Conservation (phyloP, 1,140 invertebrate species). For the Hormaphis cornu region DNA sequence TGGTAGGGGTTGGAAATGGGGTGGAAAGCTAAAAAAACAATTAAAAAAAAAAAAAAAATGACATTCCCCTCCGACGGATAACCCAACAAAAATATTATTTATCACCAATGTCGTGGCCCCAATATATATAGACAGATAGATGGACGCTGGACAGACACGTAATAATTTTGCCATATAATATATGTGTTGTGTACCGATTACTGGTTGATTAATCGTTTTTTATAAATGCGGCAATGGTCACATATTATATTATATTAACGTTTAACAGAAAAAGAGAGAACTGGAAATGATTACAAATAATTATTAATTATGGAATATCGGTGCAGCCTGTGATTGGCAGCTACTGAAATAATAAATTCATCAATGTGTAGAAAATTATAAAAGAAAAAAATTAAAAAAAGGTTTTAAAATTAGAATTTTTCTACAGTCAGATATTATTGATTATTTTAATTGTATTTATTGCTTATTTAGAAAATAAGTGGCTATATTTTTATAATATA, state of each 20-base stretch:
- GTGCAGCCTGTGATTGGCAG: slow-evolving; percentile 15
- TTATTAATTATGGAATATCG: slow-evolving; percentile 8
- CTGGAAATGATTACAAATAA: slow-evolving; percentile 18
- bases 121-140: slow-evolving; percentile 20
- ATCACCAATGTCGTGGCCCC: slow-evolving; percentile 8
- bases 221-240: slow-evolving; percentile 18
- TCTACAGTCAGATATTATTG: too few relatives aligned
- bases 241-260: slow-evolving; percentile 26
- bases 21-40: slow-evolving; percentile 16
- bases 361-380: slow-evolving; percentile 7
- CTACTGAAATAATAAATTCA: not conserved
- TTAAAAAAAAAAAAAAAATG: slow-evolving; percentile 17
- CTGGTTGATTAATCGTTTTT: slow-evolving; percentile 23
- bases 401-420: not conserved
- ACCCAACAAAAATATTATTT: slow-evolving; percentile 15
- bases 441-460: not conserved
- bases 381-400: not conserved
- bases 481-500: not conserved
- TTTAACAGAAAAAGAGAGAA: slow-evolving; percentile 18
- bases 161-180: slow-evolving; percentile 24
- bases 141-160: slow-evolving; percentile 18
- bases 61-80: not conserved
- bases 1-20: not conserved
- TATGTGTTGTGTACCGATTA: slow-evolving; percentile 23
- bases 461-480: not conserved